Evolutionary conservation across 2,113 vertebrate species (phyloP).

Genomic region (Cercocebus atys): DNA sequence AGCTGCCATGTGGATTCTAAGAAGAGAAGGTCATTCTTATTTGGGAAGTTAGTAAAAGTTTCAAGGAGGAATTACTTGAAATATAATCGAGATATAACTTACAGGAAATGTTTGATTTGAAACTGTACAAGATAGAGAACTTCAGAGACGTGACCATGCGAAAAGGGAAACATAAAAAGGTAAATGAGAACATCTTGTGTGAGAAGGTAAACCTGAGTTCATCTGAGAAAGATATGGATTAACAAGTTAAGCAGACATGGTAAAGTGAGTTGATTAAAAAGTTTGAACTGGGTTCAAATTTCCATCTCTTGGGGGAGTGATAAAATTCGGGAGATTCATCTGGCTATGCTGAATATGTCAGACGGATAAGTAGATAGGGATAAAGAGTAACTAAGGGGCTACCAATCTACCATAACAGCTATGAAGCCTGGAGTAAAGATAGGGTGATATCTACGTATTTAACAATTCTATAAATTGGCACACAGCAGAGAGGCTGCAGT

Average conservation of each 20-base stretch:
- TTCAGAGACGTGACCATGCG: neutral
- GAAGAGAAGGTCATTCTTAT: neutral
- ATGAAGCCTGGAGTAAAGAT: neutral
- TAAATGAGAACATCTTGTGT: neutral
- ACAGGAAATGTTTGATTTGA: constrained; percentile 7
- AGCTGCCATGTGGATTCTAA: neutral
- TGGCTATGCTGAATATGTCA: neutral
- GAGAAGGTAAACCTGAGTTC: neutral
- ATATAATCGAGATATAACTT: neutral
- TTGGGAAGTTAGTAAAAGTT: neutral
- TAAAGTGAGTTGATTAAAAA: neutral
- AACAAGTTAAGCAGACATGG: neutral
- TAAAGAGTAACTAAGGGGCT: neutral
- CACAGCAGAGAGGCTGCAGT: neutral
- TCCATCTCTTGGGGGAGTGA: neutral
- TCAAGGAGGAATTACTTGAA: neutral
- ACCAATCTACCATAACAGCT: neutral
- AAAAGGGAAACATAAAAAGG: neutral
- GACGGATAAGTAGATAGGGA: neutral
- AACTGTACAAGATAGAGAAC: neutral
- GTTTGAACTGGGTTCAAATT: constrained; percentile 21
- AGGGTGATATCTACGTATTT: neutral
- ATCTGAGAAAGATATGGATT: neutral
- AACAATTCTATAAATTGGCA: neutral
- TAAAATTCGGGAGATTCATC: neutral